Evolutionary conservation across 1,140 invertebrate species (phyloP), one percentile per base, ranked within the genome.

Genomic region (Leptopilina boulardi): DNA sequence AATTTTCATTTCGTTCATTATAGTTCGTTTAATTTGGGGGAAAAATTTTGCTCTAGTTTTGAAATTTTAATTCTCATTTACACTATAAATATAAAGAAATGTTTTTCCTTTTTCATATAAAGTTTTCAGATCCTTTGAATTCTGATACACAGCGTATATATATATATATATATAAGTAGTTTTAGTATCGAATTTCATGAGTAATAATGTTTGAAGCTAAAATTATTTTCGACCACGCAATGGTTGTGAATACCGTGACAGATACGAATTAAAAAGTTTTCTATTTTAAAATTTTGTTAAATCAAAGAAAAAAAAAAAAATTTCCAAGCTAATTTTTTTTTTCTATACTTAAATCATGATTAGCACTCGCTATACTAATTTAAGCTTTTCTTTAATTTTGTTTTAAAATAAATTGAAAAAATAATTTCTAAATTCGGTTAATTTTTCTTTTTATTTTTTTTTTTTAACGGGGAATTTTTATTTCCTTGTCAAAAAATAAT

Each of bases 191-290:
- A 66, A 66, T 66, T 26, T 66, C 59, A 11, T 66, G 59, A 30
- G 59, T 26, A 66, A 66, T 34, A 66, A 66, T 66, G 59, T 66
- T 66, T 66, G 34, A 30, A 23, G 23, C 23, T 66, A 30, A 66
- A 66, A 66, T 66, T 66, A 23, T 66, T 66, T 66, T 30, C 23
- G 13, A 66, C 15, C 59, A 66, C 26, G 59, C 59, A 23, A 66
- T 66, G n/a, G 23, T 30, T 66, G 26, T 23, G 30, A 66, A 66
- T 66, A 66, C 59, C 59, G 59, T 66, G 59, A 66, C 59, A 66
- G 26, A 66, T 30, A 66, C 59, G 23, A 66, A 66, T 66, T 66
- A 66, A 30, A 66, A 66, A 66, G 23, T 30, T 30, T 66, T 66
- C 59, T 66, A 66, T 66, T 66, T 66, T 30, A 30, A 15, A 66